Evolutionary conservation across 2,888 invertebrate genomes (phyloP), one percentile per base, ranked within the genome.

Genomic region (Tiliacea citrago): DNA sequence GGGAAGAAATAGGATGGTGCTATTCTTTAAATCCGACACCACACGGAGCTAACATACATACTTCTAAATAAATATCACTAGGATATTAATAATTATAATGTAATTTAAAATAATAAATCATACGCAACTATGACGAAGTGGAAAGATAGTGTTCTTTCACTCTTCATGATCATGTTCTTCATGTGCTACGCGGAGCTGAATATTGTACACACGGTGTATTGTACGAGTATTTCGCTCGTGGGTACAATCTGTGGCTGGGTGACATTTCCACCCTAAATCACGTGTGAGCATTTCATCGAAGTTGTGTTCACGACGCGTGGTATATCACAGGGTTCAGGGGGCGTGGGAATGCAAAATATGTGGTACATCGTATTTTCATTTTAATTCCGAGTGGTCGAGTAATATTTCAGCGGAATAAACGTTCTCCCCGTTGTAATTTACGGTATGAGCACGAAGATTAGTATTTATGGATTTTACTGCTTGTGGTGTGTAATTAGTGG

Each of bases 251-350:
- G 85, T 68, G 79, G 73, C 63, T 84, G 89, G 86, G 88, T 88
- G 88, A 90, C 91, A 91, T 91, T 90, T 88, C 82, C 84, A 82
- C 88, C 88, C 89, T 91, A 92, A 93, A 93, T 93, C 92, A 93
- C 90, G 90, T 89, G 89, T 88, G 90, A 89, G 87, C 90, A 81
- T 79, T 82, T 87, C 82, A 90, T 92, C 88, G 89, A 85, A 88
- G 90, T 90, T 89, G 87, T 89, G 86, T 90, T 79, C 63, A 70
- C 81, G 67, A 66, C 68, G 72, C 76, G 70, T 87, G 86, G 87
- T 62, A 82, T 85, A 86, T 81, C 77, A 75, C 71, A 53, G 62
- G 88, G 86, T 89, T 86, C 88, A 81, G 68, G 79, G 77, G 84
- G 84, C 83, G 88, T 87, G 81, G 73, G 77, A 88, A 90, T 90